Evolutionary conservation across 2,113 vertebrate species (phyloP).

Genomic region (Microtus richardsoni): DNA sequence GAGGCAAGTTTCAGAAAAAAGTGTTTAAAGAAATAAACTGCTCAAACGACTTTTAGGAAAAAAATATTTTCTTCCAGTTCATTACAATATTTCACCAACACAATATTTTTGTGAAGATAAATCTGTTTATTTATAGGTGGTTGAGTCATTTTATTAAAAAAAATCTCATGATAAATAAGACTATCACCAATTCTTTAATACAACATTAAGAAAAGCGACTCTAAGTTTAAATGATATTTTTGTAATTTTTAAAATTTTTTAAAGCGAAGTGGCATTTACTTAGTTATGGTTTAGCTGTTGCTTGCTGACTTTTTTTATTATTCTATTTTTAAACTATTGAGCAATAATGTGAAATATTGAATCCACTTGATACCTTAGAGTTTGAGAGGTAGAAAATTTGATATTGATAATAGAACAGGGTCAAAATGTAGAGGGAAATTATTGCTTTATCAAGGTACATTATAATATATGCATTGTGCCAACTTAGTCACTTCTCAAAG

Average conservation of each 20-base stretch:
- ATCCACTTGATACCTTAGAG: neutral
- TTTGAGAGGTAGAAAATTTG: neutral
- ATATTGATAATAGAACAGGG: neutral
- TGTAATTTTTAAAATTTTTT: neutral
- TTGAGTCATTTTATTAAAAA: neutral
- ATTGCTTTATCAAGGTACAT: neutral
- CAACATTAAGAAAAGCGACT: neutral
- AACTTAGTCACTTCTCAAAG: neutral
- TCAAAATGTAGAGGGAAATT: neutral
- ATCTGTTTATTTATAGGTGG: neutral
- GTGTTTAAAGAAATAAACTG: neutral
- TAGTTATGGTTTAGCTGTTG: neutral
- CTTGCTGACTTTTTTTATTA: neutral
- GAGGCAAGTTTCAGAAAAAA: neutral
- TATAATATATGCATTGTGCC: neutral
- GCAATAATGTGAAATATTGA: neutral
- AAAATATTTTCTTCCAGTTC: neutral
- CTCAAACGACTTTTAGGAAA: neutral
- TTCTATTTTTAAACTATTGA: neutral
- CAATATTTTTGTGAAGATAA: neutral
- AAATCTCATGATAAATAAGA: neutral
- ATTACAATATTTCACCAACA: neutral
- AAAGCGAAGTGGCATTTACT: neutral
- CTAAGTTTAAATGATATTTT: neutral
- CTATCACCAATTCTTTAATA: neutral